phyloP scores from a whole-genome alignment of 2,888 invertebrate genomes.

The Agrochola lychnidis region DNA sequence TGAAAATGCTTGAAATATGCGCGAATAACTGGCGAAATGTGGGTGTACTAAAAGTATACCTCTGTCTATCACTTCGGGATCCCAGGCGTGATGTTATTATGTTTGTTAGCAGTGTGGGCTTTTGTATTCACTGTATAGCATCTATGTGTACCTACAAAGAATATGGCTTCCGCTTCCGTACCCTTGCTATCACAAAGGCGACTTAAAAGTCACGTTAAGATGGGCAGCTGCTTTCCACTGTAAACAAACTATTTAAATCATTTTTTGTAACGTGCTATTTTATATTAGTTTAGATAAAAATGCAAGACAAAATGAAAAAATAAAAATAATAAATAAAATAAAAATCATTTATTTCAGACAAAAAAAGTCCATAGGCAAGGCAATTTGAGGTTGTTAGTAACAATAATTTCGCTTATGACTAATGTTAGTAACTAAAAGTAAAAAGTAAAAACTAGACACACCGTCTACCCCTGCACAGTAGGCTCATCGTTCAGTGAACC shows the following conservation, averaged over 20 bases:
- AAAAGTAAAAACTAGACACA: too few species aligned
- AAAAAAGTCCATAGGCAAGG: too few species aligned
- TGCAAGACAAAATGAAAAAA: too few species aligned
- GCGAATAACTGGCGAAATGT: not conserved
- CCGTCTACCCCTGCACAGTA: too few species aligned
- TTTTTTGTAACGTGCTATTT: not conserved
- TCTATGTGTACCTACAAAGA: constrained; percentile 4
- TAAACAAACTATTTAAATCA: not conserved
- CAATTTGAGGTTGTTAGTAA: too few species aligned
- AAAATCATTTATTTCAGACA: too few species aligned
- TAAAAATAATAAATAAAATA: too few species aligned
- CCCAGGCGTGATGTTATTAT: not conserved
- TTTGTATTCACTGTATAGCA: not conserved
- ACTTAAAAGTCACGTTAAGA: constrained; percentile 6
- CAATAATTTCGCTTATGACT: too few species aligned
- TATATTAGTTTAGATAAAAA: too few species aligned
- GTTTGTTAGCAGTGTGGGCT: not conserved
- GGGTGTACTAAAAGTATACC: not conserved
- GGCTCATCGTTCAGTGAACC: too few species aligned
- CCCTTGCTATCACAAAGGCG: constrained; percentile 22
- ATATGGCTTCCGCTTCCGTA: constrained; percentile 28
- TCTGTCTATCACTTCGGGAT: not conserved
- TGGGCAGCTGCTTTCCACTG: not conserved
- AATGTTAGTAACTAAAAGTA: too few species aligned
- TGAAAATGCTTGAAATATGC: too few species aligned